Percentiles rank a stretch among this genome's conserved stretches.
Evolutionary conservation across 2,797 vertebrate genomes (phyloP).

Genomic region (Lacerta viridis): DNA sequence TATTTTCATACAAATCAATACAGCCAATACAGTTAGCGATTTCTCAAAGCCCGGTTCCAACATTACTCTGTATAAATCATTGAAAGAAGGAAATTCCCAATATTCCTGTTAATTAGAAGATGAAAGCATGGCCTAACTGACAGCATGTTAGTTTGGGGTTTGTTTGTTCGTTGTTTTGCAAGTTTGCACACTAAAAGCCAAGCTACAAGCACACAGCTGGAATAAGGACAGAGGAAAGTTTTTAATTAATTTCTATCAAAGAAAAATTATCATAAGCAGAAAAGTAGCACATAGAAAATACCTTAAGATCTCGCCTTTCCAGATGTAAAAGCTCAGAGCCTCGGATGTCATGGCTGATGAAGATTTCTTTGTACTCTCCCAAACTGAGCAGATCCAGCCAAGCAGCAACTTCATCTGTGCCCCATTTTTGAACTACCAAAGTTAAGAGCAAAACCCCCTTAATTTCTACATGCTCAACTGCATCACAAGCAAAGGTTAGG

Average conservation of each 20-base stretch:
- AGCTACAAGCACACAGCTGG: slow-evolving; percentile 87
- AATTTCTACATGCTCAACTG: slow-evolving; percentile 89
- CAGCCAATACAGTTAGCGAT: not conserved
- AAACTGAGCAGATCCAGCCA: slow-evolving; percentile 99
- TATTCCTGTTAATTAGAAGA: slow-evolving; percentile 42
- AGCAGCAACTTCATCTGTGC: slow-evolving; percentile 98
- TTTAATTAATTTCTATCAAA: slow-evolving; percentile 71
- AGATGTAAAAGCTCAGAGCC: slow-evolving; percentile 99
- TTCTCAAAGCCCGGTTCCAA: slow-evolving; percentile 53
- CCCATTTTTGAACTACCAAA: slow-evolving; percentile 99
- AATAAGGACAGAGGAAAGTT: slow-evolving; percentile 73
- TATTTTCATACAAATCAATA: slow-evolving; percentile 33
- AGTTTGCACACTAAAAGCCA: slow-evolving; percentile 87
- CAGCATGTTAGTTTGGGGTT: slow-evolving; percentile 58
- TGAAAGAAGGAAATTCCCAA: slow-evolving; percentile 41
- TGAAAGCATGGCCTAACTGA: slow-evolving; percentile 66
- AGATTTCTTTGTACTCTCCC: slow-evolving; percentile 99
- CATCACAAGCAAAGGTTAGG: slow-evolving; percentile 90
- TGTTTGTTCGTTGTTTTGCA: slow-evolving; percentile 39
- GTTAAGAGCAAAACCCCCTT: slow-evolving; percentile 94
- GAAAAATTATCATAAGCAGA: slow-evolving; percentile 77
- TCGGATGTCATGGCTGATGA: slow-evolving; percentile 98
- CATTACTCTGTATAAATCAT: slow-evolving; percentile 23
- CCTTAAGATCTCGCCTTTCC: slow-evolving; percentile 99
- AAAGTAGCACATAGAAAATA: slow-evolving; percentile 88